phyloP scores from a whole-genome alignment of 2,888 invertebrate species.

The Drosophila anomalipes region DNA sequence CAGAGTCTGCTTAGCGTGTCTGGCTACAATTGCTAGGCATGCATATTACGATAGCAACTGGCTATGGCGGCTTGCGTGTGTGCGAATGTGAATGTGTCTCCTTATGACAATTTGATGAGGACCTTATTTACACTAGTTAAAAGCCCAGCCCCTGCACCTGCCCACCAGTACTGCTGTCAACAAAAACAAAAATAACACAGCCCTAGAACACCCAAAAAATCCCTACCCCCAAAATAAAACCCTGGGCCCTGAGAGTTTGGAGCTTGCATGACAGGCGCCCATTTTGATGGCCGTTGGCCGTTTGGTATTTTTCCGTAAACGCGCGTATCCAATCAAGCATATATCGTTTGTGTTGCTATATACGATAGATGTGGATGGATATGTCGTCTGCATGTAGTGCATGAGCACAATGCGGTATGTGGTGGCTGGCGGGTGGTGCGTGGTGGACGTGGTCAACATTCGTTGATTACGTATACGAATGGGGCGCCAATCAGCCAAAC shows the following conservation, averaged over 20 bases:
- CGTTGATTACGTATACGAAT: slow-evolving; percentile 83
- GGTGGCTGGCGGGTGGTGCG: slow-evolving; percentile 68
- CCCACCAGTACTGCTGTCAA: slow-evolving; percentile 57
- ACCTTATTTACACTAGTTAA: slow-evolving; percentile 83
- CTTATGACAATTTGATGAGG: slow-evolving; percentile 83
- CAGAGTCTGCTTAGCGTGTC: slow-evolving; percentile 56
- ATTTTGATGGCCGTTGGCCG: slow-evolving; percentile 68
- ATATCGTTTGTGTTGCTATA: slow-evolving; percentile 56
- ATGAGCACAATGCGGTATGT: slow-evolving; percentile 38
- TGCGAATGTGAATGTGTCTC: slow-evolving; percentile 42
- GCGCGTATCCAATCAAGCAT: slow-evolving; percentile 81
- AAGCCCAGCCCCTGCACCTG: slow-evolving; percentile 63
- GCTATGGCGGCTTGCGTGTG: slow-evolving; percentile 30
- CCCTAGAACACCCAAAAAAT: slow-evolving; percentile 38
- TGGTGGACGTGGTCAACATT: slow-evolving; percentile 80
- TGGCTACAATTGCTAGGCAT: slow-evolving; percentile 59
- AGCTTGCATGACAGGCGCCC: slow-evolving; percentile 73
- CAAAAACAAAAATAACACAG: slow-evolving; percentile 71
- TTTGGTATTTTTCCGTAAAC: slow-evolving; percentile 73
- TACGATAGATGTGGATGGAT: slow-evolving; percentile 19
- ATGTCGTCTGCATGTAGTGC: slow-evolving; percentile 19
- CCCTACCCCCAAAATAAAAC: not conserved
- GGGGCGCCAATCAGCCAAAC: slow-evolving; percentile 80
- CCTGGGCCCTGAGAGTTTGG: slow-evolving; percentile 42
- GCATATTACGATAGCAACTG: slow-evolving; percentile 58